Evolutionary conservation across 2,113 vertebrate species (phyloP).

Genomic region (Carassius gibelio): DNA sequence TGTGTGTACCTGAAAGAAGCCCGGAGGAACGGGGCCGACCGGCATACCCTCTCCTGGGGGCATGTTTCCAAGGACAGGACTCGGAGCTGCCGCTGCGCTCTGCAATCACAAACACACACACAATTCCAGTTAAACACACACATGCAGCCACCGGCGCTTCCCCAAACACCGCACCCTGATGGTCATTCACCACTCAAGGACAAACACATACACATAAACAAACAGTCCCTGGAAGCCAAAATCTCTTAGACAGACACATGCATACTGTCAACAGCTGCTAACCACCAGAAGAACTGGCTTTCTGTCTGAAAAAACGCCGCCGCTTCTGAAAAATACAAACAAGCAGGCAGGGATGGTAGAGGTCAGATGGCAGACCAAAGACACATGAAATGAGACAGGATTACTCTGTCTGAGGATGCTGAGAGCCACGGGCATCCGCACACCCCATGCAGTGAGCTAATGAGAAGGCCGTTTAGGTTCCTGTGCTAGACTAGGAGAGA

Average conservation of each 20-base stretch:
- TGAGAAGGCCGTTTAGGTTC: background rate
- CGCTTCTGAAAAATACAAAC: background rate
- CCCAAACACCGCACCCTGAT: background rate
- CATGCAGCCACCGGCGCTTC: background rate
- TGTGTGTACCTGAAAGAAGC: slow-evolving; percentile 91
- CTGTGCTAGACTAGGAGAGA: background rate
- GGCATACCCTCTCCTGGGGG: slow-evolving; percentile 98
- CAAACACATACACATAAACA: slow-evolving; percentile 15
- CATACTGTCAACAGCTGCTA: slow-evolving; percentile 3
- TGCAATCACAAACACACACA: slow-evolving; percentile 67
- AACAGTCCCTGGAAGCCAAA: slow-evolving; percentile 5
- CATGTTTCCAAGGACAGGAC: slow-evolving; percentile 90
- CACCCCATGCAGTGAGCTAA: slow-evolving; percentile 3
- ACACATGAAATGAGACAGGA: background rate
- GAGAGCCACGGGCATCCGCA: background rate
- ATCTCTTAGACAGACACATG: slow-evolving; percentile 16
- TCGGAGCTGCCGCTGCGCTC: slow-evolving; percentile 97
- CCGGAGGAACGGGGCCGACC: slow-evolving; percentile 82
- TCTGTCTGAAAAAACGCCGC: background rate
- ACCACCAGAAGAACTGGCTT: slow-evolving; percentile 15
- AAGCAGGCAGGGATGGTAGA: background rate
- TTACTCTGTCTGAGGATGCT: slow-evolving; percentile 25
- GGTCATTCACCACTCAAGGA: slow-evolving; percentile 25
- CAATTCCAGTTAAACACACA: slow-evolving; percentile 27
- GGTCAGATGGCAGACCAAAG: background rate